A percentile compares a stretch with the other conserved stretches of the same genome.
Conservation (phyloP, 1,140 invertebrate species). For the Chironomus tepperi region DNA sequence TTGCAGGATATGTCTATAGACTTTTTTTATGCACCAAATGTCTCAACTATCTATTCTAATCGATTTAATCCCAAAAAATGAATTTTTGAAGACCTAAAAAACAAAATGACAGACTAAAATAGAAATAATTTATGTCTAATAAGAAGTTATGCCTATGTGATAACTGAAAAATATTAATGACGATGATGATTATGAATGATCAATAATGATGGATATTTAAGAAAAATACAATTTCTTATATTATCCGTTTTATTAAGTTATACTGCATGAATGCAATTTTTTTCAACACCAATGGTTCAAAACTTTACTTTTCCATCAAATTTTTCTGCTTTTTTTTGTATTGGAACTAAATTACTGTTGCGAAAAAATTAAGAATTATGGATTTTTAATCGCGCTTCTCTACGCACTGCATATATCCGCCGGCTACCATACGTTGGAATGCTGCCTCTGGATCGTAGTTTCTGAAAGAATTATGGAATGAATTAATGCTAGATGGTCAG, state of each 20-base stretch:
- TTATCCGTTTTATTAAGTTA: neutral
- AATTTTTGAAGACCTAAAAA: too few relatives aligned
- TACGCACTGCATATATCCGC: constrained; percentile 43
- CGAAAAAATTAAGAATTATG: neutral
- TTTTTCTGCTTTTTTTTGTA: neutral
- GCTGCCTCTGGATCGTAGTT: constrained; percentile 47
- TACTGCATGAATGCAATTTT: neutral
- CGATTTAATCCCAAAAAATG: too few relatives aligned
- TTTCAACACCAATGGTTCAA: neutral
- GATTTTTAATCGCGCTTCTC: neutral
- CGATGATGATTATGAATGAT: too few relatives aligned
- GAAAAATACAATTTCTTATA: too few relatives aligned
- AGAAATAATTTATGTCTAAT: too few relatives aligned
- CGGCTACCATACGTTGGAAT: constrained; percentile 45
- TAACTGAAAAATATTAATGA: too few relatives aligned
- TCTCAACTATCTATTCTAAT: too few relatives aligned
- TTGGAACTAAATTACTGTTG: neutral
- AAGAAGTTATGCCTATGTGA: too few relatives aligned
- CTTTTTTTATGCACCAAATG: too few relatives aligned
- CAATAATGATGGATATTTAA: too few relatives aligned
- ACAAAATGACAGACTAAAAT: too few relatives aligned
- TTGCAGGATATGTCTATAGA: too few relatives aligned
- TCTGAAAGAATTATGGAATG: constrained; percentile 35
- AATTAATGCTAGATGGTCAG: neutral
- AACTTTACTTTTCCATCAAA: neutral